Percentiles rank a stretch among this genome's conserved stretches.
These are phyloP conservation scores for Telmatherina bonti DNA, from an alignment of 2,797 vertebrate species.

Conservation along the genomic window DNA sequence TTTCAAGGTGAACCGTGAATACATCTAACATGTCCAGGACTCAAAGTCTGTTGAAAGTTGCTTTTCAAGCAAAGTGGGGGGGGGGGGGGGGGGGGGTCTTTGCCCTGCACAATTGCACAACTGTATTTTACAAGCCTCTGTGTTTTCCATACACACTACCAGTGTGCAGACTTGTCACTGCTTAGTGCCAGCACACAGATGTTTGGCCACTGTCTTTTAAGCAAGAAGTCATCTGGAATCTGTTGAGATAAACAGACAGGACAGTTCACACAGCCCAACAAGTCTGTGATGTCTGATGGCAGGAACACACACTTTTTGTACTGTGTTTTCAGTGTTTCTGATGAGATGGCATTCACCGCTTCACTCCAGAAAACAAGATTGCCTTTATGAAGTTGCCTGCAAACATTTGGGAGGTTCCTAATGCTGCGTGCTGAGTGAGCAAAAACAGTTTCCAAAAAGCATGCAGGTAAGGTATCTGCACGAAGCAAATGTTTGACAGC, in stretches of 20 bases:
- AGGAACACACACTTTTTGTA: conserved; percentile 38
- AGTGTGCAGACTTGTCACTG: conserved; percentile 79
- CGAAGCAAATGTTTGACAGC: neutral
- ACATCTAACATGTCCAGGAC: conserved; percentile 14
- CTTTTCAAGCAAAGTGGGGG: too few relatives aligned
- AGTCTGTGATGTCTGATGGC: conserved; percentile 74
- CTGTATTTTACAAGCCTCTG: conserved; percentile 32
- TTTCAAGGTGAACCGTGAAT: conserved; percentile 19
- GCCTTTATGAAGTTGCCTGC: neutral
- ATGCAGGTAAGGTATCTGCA: neutral
- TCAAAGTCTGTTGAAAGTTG: conserved; percentile 17
- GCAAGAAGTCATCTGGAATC: conserved; percentile 76
- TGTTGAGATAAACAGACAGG: conserved; percentile 81
- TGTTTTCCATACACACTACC: conserved; percentile 73
- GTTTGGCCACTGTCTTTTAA: conserved; percentile 77
- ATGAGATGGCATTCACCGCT: conserved; percentile 25
- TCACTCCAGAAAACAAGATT: neutral
- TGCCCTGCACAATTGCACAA: conserved; percentile 23
- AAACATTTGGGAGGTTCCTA: neutral
- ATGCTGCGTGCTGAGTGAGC: neutral
- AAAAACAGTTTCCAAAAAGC: neutral
- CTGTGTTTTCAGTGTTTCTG: conserved; percentile 29
- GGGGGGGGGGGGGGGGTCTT: too few relatives aligned
- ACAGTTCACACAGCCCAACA: conserved; percentile 81
- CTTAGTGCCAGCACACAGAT: conserved; percentile 82